Conservation (phyloP, 2,113 vertebrate genomes). For the Abramis brama region DNA sequence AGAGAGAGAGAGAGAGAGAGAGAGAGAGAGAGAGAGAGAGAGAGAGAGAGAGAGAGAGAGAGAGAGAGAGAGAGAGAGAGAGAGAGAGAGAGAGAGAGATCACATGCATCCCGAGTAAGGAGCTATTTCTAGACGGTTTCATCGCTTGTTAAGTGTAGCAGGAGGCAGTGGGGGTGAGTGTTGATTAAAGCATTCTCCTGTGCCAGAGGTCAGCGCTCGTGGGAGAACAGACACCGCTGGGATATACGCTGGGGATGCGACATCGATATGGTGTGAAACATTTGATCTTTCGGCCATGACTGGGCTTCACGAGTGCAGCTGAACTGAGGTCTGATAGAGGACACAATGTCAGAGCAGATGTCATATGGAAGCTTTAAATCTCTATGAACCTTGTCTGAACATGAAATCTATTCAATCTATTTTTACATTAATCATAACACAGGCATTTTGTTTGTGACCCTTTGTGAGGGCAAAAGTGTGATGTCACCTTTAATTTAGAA, state of each 20-base stretch:
- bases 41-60: background rate
- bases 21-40: background rate
- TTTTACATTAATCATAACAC: background rate
- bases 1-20: background rate
- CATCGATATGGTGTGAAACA: slow-evolving; percentile 71
- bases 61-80: too few relatives aligned
- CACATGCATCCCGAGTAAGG: slow-evolving; percentile 34
- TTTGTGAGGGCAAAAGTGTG: background rate
- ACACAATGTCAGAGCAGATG: slow-evolving; percentile 29
- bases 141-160: slow-evolving; percentile 20
- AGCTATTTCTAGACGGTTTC: slow-evolving; percentile 17
- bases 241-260: slow-evolving; percentile 62
- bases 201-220: slow-evolving; percentile 57
- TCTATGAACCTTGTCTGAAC: slow-evolving; percentile 17
- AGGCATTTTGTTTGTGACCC: background rate
- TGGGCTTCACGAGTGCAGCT: slow-evolving; percentile 52
- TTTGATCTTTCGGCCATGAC: slow-evolving; percentile 59
- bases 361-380: slow-evolving; percentile 11
- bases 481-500: background rate
- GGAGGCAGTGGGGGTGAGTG: slow-evolving; percentile 12
- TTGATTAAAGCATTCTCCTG: slow-evolving; percentile 74
- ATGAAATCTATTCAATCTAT: background rate
- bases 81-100: background rate
- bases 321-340: slow-evolving; percentile 62
- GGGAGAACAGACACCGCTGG: slow-evolving; percentile 62